These are phyloP conservation scores for Danio albolineatus DNA, from an alignment of 2,797 vertebrate genomes.

Conservation along the genomic window DNA sequence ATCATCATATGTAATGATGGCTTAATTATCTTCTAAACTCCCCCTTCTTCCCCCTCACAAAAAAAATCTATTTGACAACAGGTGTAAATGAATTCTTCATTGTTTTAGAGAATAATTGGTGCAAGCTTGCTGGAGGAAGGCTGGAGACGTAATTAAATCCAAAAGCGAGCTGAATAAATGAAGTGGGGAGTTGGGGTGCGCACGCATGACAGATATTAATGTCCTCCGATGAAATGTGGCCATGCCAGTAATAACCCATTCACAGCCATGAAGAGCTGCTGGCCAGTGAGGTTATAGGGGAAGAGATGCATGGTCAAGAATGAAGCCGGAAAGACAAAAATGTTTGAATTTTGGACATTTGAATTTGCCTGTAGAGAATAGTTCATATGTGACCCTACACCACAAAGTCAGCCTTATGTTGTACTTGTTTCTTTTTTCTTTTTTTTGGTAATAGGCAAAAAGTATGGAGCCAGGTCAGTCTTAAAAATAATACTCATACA, in stretches of 20 bases:
- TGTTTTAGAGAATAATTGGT: conserved; percentile 80
- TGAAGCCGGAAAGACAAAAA: neutral
- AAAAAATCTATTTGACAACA: conserved; percentile 79
- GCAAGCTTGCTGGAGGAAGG: conserved; percentile 74
- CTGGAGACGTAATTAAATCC: conserved; percentile 83
- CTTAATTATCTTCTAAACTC: conserved; percentile 78
- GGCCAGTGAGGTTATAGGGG: conserved; percentile 14
- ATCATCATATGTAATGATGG: conserved; percentile 77
- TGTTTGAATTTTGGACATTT: neutral
- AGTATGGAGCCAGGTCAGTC: too few relatives aligned
- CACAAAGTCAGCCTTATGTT: too few relatives aligned
- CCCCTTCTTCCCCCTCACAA: conserved; percentile 28
- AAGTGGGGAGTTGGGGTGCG: conserved; percentile 77
- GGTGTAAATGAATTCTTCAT: conserved; percentile 83
- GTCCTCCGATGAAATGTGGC: conserved; percentile 64
- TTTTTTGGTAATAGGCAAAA: too few relatives aligned
- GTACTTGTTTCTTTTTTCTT: too few relatives aligned
- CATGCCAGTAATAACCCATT: conserved; percentile 70
- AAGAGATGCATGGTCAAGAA: conserved; percentile 23
- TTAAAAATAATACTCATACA: too few relatives aligned
- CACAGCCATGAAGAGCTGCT: conserved; percentile 54
- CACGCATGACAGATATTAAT: conserved; percentile 75
- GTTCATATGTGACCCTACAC: too few relatives aligned
- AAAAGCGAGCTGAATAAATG: conserved; percentile 79
- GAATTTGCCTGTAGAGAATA: neutral